phyloP scores from a whole-genome alignment of 1,140 invertebrate genomes.

The Helicorthomorpha holstii region DNA sequence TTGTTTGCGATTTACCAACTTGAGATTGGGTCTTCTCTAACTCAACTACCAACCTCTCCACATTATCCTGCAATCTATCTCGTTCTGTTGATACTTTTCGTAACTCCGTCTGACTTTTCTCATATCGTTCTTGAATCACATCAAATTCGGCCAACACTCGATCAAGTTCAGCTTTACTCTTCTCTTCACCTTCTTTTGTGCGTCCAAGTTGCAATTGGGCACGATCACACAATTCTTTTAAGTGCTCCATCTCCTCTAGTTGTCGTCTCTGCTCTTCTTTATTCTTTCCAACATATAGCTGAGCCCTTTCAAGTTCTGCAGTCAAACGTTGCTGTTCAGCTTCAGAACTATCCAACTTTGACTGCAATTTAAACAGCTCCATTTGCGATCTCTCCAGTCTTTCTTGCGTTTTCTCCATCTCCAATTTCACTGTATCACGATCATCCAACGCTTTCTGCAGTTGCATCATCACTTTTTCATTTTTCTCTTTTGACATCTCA shows the following conservation, averaged over 20 bases:
- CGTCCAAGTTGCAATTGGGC: slow-evolving; percentile 61
- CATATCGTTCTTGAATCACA: slow-evolving; percentile 73
- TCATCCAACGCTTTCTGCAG: slow-evolving; percentile 68
- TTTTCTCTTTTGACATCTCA: slow-evolving; percentile 70
- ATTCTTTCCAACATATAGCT: slow-evolving; percentile 53
- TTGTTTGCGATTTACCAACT: slow-evolving; percentile 57
- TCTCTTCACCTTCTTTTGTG: slow-evolving; percentile 76
- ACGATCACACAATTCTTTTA: slow-evolving; percentile 74
- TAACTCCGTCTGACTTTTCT: slow-evolving; percentile 69
- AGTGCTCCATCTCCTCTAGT: slow-evolving; percentile 60
- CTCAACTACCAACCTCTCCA: slow-evolving; percentile 69
- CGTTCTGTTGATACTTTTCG: slow-evolving; percentile 62
- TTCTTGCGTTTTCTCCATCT: slow-evolving; percentile 78
- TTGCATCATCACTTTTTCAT: slow-evolving; percentile 64
- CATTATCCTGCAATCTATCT: slow-evolving; percentile 64
- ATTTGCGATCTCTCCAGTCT: slow-evolving; percentile 82
- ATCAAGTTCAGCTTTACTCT: slow-evolving; percentile 73
- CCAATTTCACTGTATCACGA: slow-evolving; percentile 67
- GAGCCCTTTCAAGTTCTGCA: slow-evolving; percentile 68
- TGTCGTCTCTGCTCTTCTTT: slow-evolving; percentile 69
- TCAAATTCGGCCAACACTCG: slow-evolving; percentile 55
- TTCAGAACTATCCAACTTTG: slow-evolving; percentile 65
- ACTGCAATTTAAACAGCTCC: slow-evolving; percentile 70
- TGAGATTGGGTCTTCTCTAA: slow-evolving; percentile 64
- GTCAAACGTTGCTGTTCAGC: slow-evolving; percentile 69